These are phyloP conservation scores for Pseudanteris insignis DNA, from an alignment of 2,888 invertebrate species.

Conservation along the genomic window DNA sequence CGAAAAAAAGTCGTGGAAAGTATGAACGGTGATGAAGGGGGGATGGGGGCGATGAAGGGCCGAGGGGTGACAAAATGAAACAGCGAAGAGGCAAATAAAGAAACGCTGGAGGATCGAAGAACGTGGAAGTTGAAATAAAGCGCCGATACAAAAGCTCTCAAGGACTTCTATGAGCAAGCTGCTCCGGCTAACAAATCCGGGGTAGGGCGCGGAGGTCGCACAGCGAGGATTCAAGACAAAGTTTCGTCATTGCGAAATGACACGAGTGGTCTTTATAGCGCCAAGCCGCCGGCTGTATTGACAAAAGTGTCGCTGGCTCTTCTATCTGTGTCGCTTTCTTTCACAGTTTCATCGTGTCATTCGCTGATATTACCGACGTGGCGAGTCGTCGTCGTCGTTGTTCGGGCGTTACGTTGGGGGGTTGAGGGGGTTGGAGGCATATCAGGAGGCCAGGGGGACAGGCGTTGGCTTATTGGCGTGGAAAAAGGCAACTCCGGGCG, in stretches of 20 bases:
- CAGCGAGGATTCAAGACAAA: conserved; percentile 67
- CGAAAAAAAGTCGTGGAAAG: too few relatives aligned
- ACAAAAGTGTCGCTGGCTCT: conserved; percentile 68
- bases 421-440: too few relatives aligned
- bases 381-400: conserved; percentile 30
- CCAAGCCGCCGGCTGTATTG: conserved; percentile 65
- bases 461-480: conserved; percentile 47
- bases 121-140: conserved; percentile 43
- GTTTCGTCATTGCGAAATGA: conserved; percentile 71
- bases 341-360: conserved; percentile 58
- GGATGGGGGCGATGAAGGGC: conserved; percentile 9
- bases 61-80: conserved; percentile 36
- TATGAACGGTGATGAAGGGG: not conserved
- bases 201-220: conserved; percentile 35
- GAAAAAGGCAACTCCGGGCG: conserved; percentile 41
- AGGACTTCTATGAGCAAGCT: conserved; percentile 52
- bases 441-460: conserved; percentile 26
- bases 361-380: conserved; percentile 66
- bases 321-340: conserved; percentile 43
- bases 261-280: conserved; percentile 72
- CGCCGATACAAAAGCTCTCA: conserved; percentile 46
- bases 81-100: conserved; percentile 42
- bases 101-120: conserved; percentile 33
- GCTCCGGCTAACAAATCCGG: conserved; percentile 54
- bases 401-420: too few relatives aligned